Evolutionary conservation across 2,888 invertebrate genomes (phyloP), one percentile per base, ranked within the genome.

Genomic region (Blomia tropicalis): DNA sequence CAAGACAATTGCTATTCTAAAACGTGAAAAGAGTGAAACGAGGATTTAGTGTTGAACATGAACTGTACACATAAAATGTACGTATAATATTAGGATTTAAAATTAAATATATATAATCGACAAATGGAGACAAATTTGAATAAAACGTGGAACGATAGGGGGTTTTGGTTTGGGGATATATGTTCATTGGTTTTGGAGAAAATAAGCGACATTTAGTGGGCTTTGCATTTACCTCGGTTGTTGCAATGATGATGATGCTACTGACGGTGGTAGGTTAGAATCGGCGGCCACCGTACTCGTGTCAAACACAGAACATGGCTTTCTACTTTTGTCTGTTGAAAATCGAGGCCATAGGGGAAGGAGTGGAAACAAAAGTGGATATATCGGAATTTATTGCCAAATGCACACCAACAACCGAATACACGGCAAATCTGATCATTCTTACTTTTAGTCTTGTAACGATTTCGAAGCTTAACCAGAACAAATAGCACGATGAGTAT

Each of bases 41-140:
- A 41, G 14, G n/a, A n/a, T n/a, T 41, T 17, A 41, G n/a, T n/a
- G n/a, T n/a, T n/a, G n/a, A n/a, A n/a, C n/a, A n/a, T n/a, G n/a
- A n/a, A n/a, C n/a, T n/a, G n/a, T n/a, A n/a, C n/a, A n/a, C n/a
- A n/a, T n/a, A n/a, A n/a, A n/a, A n/a, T n/a, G n/a, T n/a, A n/a
- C n/a, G n/a, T n/a, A n/a, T n/a, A n/a, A n/a, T n/a, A n/a, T n/a
- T n/a, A n/a, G n/a, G 36, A 19, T 47, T 47, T 19, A 25, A 47
- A 47, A 47, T 47, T 47, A 47, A 47, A 47, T 47, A 47, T 41
- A 41, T 41, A 14, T 41, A 41, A 41, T 47, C 23, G 7, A 27
- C 51, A 47, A 47, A 47, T 47, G 51, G 51, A 47, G 51, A 47
- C 27, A 47, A 47, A 47, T 47, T 19, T 47, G 51, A 47, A 47